These are phyloP conservation scores for Cosmia trapezina DNA, from an alignment of 2,888 invertebrate genomes.

Conservation along the genomic window DNA sequence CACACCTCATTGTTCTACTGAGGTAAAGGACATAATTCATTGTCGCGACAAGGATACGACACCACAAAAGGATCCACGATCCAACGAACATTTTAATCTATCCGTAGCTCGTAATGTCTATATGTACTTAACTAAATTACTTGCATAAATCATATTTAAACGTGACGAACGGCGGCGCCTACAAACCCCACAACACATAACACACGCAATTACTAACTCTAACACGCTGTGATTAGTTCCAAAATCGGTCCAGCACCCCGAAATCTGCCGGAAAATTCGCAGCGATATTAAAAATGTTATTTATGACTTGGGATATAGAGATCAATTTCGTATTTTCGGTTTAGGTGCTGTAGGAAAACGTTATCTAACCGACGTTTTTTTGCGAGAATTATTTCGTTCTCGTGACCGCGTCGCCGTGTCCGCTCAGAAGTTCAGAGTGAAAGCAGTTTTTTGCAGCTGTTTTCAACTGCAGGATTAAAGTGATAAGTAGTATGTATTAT, in stretches of 20 bases:
- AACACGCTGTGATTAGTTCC: conserved; percentile 63
- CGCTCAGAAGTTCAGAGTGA: conserved; percentile 20
- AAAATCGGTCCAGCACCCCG: conserved; percentile 59
- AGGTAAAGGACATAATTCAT: conserved; percentile 75
- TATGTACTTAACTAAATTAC: conserved; percentile 90
- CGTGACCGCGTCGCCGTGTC: conserved; percentile 60
- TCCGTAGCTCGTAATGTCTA: conserved; percentile 85
- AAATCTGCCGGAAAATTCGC: conserved; percentile 50
- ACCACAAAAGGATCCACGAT: conserved; percentile 76
- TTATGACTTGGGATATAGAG: conserved; percentile 68
- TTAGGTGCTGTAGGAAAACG: conserved; percentile 56
- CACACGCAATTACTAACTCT: conserved; percentile 72
- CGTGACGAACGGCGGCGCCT: conserved; percentile 84
- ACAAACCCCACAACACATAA: conserved; percentile 61
- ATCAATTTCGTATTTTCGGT: conserved; percentile 65
- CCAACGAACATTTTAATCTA: conserved; percentile 87
- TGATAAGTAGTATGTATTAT: conserved; percentile 19
- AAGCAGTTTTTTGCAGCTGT: conserved; percentile 26
- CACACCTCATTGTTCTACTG: conserved; percentile 52
- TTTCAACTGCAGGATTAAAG: conserved; percentile 20
- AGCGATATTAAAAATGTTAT: conserved; percentile 67
- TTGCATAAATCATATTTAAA: conserved; percentile 90
- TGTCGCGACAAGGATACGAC: conserved; percentile 65
- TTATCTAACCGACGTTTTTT: conserved; percentile 75
- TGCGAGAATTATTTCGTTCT: conserved; percentile 72